Evolutionary conservation across 1,140 invertebrate species (phyloP), one percentile per base, ranked within the genome.

Genomic region (Nomia melanderi): DNA sequence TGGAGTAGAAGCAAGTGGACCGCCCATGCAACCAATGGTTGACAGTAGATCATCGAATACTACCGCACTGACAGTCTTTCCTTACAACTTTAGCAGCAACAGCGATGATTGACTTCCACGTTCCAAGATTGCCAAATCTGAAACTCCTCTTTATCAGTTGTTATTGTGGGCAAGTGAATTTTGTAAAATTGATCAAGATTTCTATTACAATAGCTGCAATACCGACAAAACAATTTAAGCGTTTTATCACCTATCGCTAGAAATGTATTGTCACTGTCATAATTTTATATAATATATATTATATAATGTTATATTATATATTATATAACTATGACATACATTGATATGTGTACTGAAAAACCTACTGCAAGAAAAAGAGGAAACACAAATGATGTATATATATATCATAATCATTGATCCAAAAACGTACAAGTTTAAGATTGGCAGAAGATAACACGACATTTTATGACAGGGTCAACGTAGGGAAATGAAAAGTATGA

Each of bases 41-140:
- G 53, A 66, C 67, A 41, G 64, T 57, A 57, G 57, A 77, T 73
- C 69, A 66, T 63, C 79, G 64, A 76, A 70, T 57, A 53, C 54
- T 74, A 65, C 79, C 71, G 47, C 44, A 62, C 47, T 66, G 36
- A 78, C 71, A 82, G 69, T 73, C 71, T 80, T 74, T 80, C 77
- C 73, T 77, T 63, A 64, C 33, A 79, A 73, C 65, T 56, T 65
- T 70, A 84, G 54, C 67, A 74, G 60, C 76, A 76, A 66, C 63
- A 73, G 77, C 57, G 71, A 83, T 69, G 65, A 76, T 79, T 79
- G 56, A 83, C 63, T 71, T 74, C 41, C 76, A 33, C 63, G 67
- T 70, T 83, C 69, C 27, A 67, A 47, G 41, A 83, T 79, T 75
- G 60, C 59, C 77, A 74, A 79, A 71, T 57, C 27, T 66, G 72